Conservation (phyloP, 2,888 invertebrate genomes). For the Patella depressa region DNA sequence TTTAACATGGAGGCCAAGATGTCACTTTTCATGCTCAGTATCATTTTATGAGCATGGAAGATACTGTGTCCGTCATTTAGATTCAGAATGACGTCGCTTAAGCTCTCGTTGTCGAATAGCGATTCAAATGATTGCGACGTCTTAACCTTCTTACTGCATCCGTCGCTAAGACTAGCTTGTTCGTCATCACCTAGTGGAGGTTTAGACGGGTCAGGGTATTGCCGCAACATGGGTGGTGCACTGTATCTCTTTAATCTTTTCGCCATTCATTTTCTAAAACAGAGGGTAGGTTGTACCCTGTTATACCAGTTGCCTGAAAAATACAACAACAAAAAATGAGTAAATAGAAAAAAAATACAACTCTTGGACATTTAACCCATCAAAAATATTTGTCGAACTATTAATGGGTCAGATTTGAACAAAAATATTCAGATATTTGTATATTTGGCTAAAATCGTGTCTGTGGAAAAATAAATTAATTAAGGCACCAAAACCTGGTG, state of each 20-base stretch:
- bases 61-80: constrained; percentile 58
- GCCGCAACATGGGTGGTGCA: constrained; percentile 35
- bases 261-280: constrained; percentile 9
- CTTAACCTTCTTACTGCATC: constrained; percentile 56
- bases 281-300: constrained; percentile 1
- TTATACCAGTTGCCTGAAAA: not conserved
- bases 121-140: constrained; percentile 62
- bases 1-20: constrained; percentile 55
- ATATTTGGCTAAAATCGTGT: too few species aligned
- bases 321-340: not conserved
- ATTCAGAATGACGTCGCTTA: constrained; percentile 58
- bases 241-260: constrained; percentile 56
- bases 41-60: constrained; percentile 63
- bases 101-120: constrained; percentile 59
- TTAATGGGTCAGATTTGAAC: too few species aligned
- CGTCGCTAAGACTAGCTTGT: constrained; percentile 39
- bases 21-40: constrained; percentile 62
- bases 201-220: constrained; percentile 53
- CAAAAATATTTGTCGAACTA: too few species aligned
- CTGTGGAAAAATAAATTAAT: too few species aligned
- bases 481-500: too few species aligned
- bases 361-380: too few species aligned
- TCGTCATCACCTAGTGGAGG: constrained; percentile 51
- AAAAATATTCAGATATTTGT: too few species aligned
- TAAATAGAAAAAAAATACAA: not conserved